A percentile compares a stretch with the other conserved stretches of the same genome.
These are phyloP conservation scores for Eretmochelys imbricata DNA, from an alignment of 2,113 vertebrate genomes.

Conservation along the genomic window DNA sequence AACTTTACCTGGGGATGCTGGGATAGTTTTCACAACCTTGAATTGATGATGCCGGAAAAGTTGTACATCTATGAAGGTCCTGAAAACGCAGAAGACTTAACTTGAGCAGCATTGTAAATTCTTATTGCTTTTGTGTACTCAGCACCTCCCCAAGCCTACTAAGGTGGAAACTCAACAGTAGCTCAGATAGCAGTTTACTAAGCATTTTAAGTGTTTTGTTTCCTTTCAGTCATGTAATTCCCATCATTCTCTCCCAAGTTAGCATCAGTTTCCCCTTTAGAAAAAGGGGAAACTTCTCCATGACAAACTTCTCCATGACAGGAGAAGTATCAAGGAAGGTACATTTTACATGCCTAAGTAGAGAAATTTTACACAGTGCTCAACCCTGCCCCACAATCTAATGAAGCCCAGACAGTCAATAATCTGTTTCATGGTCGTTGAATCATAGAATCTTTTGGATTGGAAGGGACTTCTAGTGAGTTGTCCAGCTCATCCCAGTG, in stretches of 20 bases:
- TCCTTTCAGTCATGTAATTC: not conserved
- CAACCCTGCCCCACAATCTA: not conserved
- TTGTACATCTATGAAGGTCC: not conserved
- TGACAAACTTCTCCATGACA: not conserved
- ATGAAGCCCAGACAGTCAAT: not conserved
- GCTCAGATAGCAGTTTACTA: not conserved
- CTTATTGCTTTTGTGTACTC: not conserved
- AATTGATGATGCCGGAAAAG: rapidly evolving
- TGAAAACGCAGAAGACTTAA: constrained; percentile 8
- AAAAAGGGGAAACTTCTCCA: not conserved
- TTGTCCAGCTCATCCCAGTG: not conserved
- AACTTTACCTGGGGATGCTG: constrained; percentile 41
- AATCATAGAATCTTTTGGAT: not conserved
- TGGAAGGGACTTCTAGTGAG: not conserved
- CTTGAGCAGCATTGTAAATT: rapidly evolving
- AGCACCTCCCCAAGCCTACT: not conserved
- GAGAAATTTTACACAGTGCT: not conserved
- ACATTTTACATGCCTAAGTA: not conserved
- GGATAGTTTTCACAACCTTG: rapidly evolving
- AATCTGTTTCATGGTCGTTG: not conserved
- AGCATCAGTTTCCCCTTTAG: not conserved
- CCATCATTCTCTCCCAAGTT: not conserved
- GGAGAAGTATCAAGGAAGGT: not conserved
- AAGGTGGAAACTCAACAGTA: rapidly evolving
- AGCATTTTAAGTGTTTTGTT: not conserved